These are phyloP conservation scores for Synergus japonicus DNA, from an alignment of 2,888 invertebrate species.

Conservation along the genomic window DNA sequence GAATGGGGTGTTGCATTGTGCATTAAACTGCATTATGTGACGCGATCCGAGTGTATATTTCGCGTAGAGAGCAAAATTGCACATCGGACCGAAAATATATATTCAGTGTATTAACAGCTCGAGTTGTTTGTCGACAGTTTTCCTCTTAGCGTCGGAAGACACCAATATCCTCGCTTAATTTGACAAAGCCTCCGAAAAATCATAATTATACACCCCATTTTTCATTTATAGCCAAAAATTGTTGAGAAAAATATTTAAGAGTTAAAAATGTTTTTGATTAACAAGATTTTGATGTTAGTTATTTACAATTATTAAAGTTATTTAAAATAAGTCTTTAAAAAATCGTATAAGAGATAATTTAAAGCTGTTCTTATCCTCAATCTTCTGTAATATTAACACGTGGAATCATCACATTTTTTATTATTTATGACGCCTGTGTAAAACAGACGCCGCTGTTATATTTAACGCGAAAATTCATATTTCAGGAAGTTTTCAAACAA, in stretches of 20 bases:
- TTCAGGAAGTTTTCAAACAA: neutral
- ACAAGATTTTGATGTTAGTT: neutral
- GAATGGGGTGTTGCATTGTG: slow-evolving; percentile 35
- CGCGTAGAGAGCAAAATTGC: slow-evolving; percentile 13
- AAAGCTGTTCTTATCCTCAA: no score
- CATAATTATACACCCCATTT: neutral
- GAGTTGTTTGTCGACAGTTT: slow-evolving; percentile 25
- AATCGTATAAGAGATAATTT: no score
- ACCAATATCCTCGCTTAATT: slow-evolving; percentile 36
- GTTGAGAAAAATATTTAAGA: neutral
- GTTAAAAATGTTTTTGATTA: neutral
- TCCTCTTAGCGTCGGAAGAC: slow-evolving; percentile 24
- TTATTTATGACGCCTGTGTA: no score
- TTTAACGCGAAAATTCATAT: neutral
- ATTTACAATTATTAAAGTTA: no score
- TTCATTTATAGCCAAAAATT: neutral
- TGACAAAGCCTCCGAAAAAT: slow-evolving; percentile 11
- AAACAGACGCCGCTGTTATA: no score
- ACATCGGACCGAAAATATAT: slow-evolving; percentile 21
- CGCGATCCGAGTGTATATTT: slow-evolving; percentile 8
- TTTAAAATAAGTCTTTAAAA: no score
- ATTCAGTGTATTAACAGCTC: slow-evolving; percentile 11
- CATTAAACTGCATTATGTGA: slow-evolving; percentile 24
- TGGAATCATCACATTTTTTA: no score
- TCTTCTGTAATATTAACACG: no score